Evolutionary conservation across 1,140 invertebrate species (phyloP).

Genomic region (Papilio xuthus): DNA sequence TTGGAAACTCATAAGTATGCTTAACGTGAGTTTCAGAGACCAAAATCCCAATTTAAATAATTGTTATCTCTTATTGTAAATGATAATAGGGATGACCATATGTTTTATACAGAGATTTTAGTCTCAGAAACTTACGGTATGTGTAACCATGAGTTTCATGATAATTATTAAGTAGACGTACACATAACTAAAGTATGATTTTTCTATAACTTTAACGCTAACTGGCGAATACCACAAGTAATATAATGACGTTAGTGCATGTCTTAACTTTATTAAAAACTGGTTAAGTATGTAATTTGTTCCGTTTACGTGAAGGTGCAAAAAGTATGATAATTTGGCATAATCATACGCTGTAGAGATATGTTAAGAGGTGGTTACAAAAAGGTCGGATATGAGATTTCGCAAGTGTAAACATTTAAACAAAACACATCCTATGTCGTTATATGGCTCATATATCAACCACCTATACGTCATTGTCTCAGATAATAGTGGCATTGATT

Average conservation of each 20-base stretch:
- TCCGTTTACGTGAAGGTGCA: constrained; percentile 21
- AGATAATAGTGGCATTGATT: not conserved
- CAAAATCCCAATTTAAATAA: too few species aligned
- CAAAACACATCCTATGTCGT: not conserved
- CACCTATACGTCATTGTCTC: not conserved
- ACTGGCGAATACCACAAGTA: not conserved
- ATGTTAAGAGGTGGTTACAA: not conserved
- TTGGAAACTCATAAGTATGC: not conserved
- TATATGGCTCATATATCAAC: not conserved
- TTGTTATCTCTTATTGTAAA: too few species aligned
- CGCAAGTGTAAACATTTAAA: not conserved
- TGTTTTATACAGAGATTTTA: too few species aligned
- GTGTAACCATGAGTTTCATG: too few species aligned
- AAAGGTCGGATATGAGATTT: constrained; percentile 2
- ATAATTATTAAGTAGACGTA: too few species aligned
- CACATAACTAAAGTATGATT: too few species aligned
- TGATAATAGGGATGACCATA: too few species aligned
- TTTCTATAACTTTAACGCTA: too few species aligned
- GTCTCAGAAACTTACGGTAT: too few species aligned
- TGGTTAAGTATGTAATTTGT: constrained; percentile 5
- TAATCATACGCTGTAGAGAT: not conserved
- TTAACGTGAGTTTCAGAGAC: too few species aligned
- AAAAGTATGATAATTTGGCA: constrained; percentile 13
- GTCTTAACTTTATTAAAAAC: constrained; percentile 15
- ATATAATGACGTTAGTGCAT: not conserved